Percentiles rank a stretch among this genome's conserved stretches.
Conservation (phyloP, 2,888 invertebrate species). For the Serripes groenlandicus region DNA sequence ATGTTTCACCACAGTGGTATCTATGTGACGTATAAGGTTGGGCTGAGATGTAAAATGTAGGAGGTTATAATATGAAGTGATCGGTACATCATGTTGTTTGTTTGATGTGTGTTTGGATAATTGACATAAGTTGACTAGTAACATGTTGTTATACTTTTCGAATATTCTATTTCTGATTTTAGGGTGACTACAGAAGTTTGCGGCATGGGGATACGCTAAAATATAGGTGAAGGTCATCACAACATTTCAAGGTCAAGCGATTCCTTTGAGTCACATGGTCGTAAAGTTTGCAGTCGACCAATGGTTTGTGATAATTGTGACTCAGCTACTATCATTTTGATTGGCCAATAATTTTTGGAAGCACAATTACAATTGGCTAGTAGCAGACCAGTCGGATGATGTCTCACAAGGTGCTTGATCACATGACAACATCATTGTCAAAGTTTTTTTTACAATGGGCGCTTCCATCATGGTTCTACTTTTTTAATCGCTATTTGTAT, state of each 20-base stretch:
- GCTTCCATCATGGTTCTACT: slow-evolving; percentile 28
- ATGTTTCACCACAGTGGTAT: no score
- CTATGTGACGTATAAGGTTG: no score
- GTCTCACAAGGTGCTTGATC: slow-evolving; percentile 67
- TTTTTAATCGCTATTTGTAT: no score
- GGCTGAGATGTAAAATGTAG: no score
- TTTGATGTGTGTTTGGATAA: no score
- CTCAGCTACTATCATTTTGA: slow-evolving; percentile 66
- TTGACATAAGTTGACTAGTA: no score
- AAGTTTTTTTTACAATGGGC: slow-evolving; percentile 16
- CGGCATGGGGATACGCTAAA: slow-evolving; percentile 79
- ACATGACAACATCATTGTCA: slow-evolving; percentile 49
- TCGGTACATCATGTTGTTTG: no score
- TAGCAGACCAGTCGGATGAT: slow-evolving; percentile 64
- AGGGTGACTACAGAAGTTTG: slow-evolving; percentile 82
- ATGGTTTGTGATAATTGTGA: slow-evolving; percentile 64
- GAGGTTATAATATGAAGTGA: no score
- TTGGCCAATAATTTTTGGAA: slow-evolving; percentile 58
- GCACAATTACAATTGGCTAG: slow-evolving; percentile 68
- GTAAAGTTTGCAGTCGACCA: slow-evolving; percentile 31
- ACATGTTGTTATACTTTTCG: slow-evolving; percentile 35
- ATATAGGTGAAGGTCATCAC: slow-evolving; percentile 29
- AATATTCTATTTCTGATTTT: slow-evolving; percentile 71
- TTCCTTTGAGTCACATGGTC: slow-evolving; percentile 29
- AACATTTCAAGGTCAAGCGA: slow-evolving; percentile 36